Percentiles rank a stretch among this genome's conserved stretches.
These are phyloP conservation scores for Lampris megalopsis DNA, from an alignment of 2,113 vertebrate species.

Conservation along the genomic window DNA sequence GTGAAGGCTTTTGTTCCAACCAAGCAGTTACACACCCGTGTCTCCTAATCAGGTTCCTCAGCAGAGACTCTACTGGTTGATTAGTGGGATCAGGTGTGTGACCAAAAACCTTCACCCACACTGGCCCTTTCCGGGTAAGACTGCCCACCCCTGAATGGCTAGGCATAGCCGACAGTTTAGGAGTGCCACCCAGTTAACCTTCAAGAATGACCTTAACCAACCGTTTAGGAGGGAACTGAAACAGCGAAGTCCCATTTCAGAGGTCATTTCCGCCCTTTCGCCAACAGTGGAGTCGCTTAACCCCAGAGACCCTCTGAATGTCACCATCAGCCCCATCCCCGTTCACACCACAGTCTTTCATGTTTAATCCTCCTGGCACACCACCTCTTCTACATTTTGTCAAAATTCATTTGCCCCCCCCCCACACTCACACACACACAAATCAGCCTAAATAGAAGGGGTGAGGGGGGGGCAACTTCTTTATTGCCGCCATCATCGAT, in stretches of 20 bases:
- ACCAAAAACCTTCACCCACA: too few species aligned
- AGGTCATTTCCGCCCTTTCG: constrained; percentile 65
- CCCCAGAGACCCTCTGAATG: constrained; percentile 50
- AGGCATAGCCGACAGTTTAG: not conserved
- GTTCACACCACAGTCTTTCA: constrained; percentile 30
- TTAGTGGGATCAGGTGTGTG: too few species aligned
- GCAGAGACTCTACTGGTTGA: too few species aligned
- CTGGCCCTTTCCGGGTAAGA: too few species aligned
- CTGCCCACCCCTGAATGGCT: not conserved
- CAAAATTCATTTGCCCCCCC: constrained; percentile 73
- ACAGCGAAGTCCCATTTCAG: constrained; percentile 67
- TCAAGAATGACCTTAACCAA: constrained; percentile 50
- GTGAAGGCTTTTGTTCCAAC: too few species aligned
- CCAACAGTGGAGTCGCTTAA: constrained; percentile 68
- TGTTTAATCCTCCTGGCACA: constrained; percentile 53
- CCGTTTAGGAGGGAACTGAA: constrained; percentile 57
- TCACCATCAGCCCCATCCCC: not conserved
- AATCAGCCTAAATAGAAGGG: constrained; percentile 74
- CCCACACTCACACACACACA: constrained; percentile 21
- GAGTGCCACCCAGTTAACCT: constrained; percentile 50
- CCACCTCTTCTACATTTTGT: constrained; percentile 68
- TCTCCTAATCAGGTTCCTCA: too few species aligned
- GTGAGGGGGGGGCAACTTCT: constrained; percentile 71
- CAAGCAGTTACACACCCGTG: too few species aligned
- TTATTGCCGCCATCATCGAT: constrained; percentile 77